Base-by-base conservation (phyloP, 2,888 invertebrate genomes). In the Pseudanteris insignis region DNA sequence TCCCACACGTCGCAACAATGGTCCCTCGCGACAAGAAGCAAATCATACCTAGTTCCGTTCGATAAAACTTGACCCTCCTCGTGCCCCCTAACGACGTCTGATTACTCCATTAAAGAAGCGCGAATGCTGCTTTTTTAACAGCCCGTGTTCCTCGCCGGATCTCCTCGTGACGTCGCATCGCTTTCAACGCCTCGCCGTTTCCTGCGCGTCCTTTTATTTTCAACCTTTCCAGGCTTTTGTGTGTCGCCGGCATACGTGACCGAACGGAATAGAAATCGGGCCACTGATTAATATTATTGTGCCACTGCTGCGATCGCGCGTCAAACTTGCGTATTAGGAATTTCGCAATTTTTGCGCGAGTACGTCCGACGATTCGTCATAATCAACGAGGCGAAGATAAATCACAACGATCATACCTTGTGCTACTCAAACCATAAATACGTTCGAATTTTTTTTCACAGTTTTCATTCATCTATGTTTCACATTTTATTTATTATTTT, bases 21-120 rank as follows among this genome's bases (percentile, higher is more conserved):
- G 24, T 12, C 11, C 34, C 37, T 41, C 48, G 26, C 37, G 40
- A 5, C 21, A 8, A 24, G n/a, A 11, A 10, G 2, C 36, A 48
- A 57, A 57, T 57, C 57, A 41, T 43, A 29, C 41, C 12, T 36
- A 57, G 55, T 57, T 58, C 43, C 50, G 58, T 50, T 50, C 50
- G 44, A 50, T 58, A 58, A 50, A 47, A 57, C 48, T 41, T 50
- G 44, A 58, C 58, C 50, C 43, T 50, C 37, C 50, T 21, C 30
- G 40, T 24, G 46, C 26, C 46, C 46, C 40, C 37, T 48, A 48
- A 57, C 37, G 50, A 41, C 32, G 48, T 32, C 58, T 37, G 58
- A 58, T 58, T 58, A 58, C 43, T 48, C 10, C 26, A 26, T 46
- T 46, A 34, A 34, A 28, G 11, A n/a, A 10, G 32, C 28, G 15